phyloP scores from a whole-genome alignment of 1,140 invertebrate genomes.

The Oncopeltus fasciatus region DNA sequence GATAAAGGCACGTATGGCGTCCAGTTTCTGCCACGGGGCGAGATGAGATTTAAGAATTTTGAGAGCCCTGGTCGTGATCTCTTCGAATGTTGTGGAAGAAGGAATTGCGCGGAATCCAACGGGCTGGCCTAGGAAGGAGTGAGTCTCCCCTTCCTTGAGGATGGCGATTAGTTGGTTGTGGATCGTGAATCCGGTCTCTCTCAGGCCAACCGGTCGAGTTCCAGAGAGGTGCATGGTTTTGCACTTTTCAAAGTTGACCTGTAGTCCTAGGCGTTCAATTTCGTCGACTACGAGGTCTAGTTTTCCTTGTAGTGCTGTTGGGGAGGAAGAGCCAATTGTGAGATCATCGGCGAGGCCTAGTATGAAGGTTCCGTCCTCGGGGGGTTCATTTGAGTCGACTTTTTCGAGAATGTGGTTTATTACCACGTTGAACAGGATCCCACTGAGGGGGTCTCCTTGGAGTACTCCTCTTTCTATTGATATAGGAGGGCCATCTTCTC shows the following conservation, averaged over 20 bases:
- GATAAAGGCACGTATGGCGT: slow-evolving; percentile 28
- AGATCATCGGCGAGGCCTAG: too few species aligned
- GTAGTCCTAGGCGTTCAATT: background rate
- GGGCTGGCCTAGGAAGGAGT: background rate
- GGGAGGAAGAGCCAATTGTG: background rate
- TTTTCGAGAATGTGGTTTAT: background rate
- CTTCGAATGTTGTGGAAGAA: background rate
- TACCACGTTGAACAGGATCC: background rate
- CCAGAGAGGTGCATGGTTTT: background rate
- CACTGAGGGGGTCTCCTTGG: too few species aligned
- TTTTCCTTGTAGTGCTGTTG: background rate
- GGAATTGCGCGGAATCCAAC: background rate
- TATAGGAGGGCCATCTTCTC: background rate
- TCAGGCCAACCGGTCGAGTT: background rate
- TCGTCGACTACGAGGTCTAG: background rate
- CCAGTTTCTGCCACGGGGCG: slow-evolving; percentile 31
- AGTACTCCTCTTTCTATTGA: too few species aligned
- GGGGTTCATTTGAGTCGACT: background rate
- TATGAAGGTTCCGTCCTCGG: too few species aligned
- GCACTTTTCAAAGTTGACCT: background rate
- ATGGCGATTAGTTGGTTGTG: background rate
- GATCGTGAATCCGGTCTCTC: background rate
- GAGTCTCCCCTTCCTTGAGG: background rate
- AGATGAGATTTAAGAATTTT: slow-evolving; percentile 17
- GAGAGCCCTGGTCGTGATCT: background rate